phyloP scores from a whole-genome alignment of 37 sponge, comb jelly and placozoan species.

The Crambe crambe region DNA sequence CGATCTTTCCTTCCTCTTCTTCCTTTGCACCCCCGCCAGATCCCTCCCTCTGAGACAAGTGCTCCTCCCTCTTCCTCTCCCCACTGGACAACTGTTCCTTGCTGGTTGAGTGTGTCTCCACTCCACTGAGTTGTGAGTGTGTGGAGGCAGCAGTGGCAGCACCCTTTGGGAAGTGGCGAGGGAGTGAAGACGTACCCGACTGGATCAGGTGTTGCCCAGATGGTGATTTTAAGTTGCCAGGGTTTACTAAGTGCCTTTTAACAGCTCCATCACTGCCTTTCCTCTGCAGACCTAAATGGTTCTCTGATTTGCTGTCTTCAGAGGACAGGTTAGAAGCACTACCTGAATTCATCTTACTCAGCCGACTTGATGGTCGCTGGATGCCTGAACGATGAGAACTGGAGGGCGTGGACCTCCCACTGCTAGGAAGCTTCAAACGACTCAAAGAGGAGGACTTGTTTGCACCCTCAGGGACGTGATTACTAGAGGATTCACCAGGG shows the following conservation, averaged over 20 bases:
- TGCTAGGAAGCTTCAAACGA: conserved; percentile 10
- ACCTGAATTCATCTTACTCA: neutral
- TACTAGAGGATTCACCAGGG: neutral
- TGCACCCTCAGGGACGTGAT: neutral
- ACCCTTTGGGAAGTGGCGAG: conserved; percentile 30
- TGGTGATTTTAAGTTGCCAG: neutral
- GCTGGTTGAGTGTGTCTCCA: neutral
- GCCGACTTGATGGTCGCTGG: conserved; percentile 14
- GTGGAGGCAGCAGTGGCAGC: neutral
- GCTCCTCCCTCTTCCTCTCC: neutral
- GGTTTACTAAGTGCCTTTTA: conserved; percentile 18
- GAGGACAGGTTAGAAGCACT: no score
- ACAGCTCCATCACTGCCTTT: conserved; percentile 37
- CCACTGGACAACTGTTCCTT: neutral
- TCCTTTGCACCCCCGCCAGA: neutral
- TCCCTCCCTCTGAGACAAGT: neutral
- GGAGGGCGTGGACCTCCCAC: neutral
- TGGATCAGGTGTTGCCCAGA: neutral
- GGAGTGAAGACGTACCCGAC: conserved; percentile 8
- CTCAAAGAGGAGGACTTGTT: no score
- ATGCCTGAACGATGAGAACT: neutral
- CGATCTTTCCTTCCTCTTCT: neutral
- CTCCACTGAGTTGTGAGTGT: neutral
- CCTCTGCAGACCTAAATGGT: conserved; percentile 8
- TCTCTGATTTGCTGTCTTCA: neutral